Base-by-base conservation (phyloP, 2,113 vertebrate genomes). In the Dipodomys stephensi region DNA sequence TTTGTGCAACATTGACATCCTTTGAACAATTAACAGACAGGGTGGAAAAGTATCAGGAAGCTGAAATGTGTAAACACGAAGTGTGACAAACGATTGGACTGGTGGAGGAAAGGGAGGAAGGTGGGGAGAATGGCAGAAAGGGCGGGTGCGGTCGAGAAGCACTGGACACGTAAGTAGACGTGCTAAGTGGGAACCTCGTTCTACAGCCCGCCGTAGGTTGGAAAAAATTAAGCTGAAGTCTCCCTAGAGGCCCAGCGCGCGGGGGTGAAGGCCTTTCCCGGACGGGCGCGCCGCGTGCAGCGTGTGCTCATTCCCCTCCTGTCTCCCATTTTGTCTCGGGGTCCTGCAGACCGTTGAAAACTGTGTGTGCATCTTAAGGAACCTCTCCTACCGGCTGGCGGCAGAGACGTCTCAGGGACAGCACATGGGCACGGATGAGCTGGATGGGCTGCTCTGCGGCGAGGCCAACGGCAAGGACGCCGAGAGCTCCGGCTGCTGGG, bases 291-390 rank as follows among this genome's bases (percentile, higher is more conserved):
- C 1, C 18, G 35, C 15, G 6, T 6, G 20, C 39, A 2, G 4
- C 35, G 23, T 64, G 60, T 46, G 73, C 84, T 94, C 95, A 94
- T 68, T 90, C 88, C 90, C 94, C 74, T 23, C 94, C 60, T 86
- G 72, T 93, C 77, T 96, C 22, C 2, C 67, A 89, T 89, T 93
- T 93, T 98, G 6, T 44, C 65, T 93, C 57, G 30, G n/a, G 23
- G 20, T 81, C 82, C 86, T 95, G 71, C 96, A 99, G 99, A 99
- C 99, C 98, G 99, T 99, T 92, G 99, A 99, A 99, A 99, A 99
- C 98, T 99, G 99, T 98, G 99, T 99, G 97, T 99, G 99, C 98
- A 99, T 99, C 97, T 98, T 99, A 98, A 99, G 99, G 98, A 99
- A 99, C 98, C 99, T 99, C 97, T 99, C 99, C 0, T 99, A 99